phyloP scores from a whole-genome alignment of 2,113 vertebrate species.

The Leptobrachium ailaonicum region DNA sequence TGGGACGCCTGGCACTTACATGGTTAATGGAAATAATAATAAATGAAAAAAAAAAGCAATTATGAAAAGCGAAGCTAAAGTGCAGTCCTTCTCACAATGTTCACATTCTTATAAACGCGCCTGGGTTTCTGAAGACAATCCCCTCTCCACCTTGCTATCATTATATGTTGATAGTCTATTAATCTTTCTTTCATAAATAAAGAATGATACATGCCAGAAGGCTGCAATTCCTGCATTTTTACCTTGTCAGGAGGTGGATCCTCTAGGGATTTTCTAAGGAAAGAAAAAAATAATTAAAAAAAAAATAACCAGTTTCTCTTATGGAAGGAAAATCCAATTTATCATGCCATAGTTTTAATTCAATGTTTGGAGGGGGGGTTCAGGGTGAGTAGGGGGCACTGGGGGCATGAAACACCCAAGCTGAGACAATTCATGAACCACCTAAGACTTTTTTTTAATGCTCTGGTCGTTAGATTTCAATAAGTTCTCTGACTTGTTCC shows the following conservation, averaged over 20 bases:
- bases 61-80: too few species aligned
- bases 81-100: not conserved
- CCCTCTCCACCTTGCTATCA: constrained; percentile 25
- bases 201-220: constrained; percentile 39
- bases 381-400: too few species aligned
- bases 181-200: constrained; percentile 48
- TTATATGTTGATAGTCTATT: constrained; percentile 42
- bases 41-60: too few species aligned
- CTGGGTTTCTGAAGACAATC: constrained; percentile 1
- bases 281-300: not conserved
- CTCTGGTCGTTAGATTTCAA: constrained; percentile 1
- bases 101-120: constrained; percentile 4
- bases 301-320: constrained; percentile 13
- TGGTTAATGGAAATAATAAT: too few species aligned
- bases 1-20: too few species aligned
- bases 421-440: constrained; percentile 16
- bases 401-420: not conserved
- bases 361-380: not conserved
- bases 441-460: constrained; percentile 11
- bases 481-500: not conserved
- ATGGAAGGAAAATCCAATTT: constrained; percentile 34
- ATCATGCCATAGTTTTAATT: constrained; percentile 36
- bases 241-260: constrained; percentile 27
- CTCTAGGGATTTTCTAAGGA: constrained; percentile 1
- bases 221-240: constrained; percentile 13